Conservation (phyloP, 2,888 invertebrate species). For the Dexiosoma caninum region DNA sequence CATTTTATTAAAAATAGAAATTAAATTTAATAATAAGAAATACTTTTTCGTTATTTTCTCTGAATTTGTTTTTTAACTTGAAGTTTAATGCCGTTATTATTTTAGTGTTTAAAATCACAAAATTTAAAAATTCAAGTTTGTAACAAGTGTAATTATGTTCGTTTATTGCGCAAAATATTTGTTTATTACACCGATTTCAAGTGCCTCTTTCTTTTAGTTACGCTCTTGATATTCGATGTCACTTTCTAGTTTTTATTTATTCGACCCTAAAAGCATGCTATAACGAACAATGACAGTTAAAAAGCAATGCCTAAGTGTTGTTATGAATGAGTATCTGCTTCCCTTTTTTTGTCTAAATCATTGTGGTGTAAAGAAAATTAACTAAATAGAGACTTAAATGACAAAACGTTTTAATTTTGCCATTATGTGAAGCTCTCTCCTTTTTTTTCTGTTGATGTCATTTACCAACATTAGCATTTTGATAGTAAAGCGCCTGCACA, state of each 20-base stretch:
- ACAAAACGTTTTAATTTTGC: constrained; percentile 23
- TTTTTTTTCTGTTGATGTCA: not conserved
- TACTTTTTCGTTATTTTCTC: no score
- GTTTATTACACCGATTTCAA: not conserved
- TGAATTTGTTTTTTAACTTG: no score
- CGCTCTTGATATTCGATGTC: not conserved
- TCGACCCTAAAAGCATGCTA: constrained; percentile 46
- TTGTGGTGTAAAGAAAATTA: constrained; percentile 56
- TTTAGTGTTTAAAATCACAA: no score
- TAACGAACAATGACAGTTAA: constrained; percentile 16
- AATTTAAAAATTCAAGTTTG: not conserved
- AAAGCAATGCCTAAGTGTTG: not conserved
- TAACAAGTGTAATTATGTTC: not conserved
- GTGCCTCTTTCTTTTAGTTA: not conserved
- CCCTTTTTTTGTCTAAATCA: not conserved
- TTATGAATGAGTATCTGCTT: not conserved
- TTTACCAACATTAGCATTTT: constrained; percentile 39
- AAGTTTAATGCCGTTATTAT: no score
- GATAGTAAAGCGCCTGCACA: constrained; percentile 50
- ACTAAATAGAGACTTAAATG: constrained; percentile 54
- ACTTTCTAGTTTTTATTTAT: constrained; percentile 26
- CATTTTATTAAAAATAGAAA: no score
- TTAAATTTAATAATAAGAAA: no score
- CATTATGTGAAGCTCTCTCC: not conserved
- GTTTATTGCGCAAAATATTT: not conserved